Conservation (phyloP, 2,113 vertebrate species). For the Hyla sarda region DNA sequence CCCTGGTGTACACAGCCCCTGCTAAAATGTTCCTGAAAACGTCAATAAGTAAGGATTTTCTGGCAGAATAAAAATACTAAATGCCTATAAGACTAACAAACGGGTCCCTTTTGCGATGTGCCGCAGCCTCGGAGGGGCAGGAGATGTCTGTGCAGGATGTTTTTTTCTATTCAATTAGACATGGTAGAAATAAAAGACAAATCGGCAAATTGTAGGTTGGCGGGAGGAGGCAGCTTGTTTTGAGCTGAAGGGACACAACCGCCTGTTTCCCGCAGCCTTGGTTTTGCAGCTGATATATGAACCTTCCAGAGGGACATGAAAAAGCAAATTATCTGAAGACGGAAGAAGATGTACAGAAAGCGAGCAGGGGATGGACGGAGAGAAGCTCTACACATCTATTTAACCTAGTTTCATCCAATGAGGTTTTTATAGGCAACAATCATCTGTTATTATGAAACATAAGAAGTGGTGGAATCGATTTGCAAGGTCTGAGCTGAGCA, state of each 20-base stretch:
- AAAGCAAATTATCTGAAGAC: not conserved
- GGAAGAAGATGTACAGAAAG: not conserved
- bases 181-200: constrained; percentile 6
- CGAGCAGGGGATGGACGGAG: not conserved
- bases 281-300: constrained; percentile 19
- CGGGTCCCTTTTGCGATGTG: not conserved
- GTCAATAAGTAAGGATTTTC: not conserved
- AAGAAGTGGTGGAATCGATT: not conserved
- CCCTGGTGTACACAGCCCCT: not conserved
- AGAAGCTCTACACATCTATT: not conserved
- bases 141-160: not conserved
- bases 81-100: not conserved
- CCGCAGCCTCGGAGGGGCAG: not conserved
- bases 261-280: not conserved
- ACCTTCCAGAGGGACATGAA: not conserved
- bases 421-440: not conserved
- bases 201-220: constrained; percentile 25
- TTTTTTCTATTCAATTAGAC: constrained; percentile 24
- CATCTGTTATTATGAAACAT: not conserved
- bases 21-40: not conserved
- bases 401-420: not conserved
- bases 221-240: not conserved
- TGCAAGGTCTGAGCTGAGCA: not conserved
- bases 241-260: constrained; percentile 20
- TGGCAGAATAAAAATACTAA: not conserved